Base-by-base conservation (phyloP, 2,888 invertebrate genomes). In the Scaeva pyrastri region DNA sequence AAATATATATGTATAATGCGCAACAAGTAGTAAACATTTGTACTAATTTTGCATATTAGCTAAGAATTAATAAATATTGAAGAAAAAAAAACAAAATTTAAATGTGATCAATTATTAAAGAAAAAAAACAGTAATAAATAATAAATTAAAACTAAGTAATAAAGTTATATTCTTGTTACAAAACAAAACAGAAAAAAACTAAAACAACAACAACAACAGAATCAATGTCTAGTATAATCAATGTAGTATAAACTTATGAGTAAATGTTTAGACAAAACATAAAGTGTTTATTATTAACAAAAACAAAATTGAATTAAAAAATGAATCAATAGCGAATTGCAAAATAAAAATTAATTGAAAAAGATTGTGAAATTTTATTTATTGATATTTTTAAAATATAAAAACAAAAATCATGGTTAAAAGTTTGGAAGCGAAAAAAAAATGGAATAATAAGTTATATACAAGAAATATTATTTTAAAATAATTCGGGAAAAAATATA, bases 141-240 rank as follows among this genome's bases (percentile, higher is more conserved):
- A 56, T 31, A 31, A 31, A 31, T 31, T 31, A 48, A 41, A 19
- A 50, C 16, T 77, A 74, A 74, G 58, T 58, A 70, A 76, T 68
- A 80, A 85, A 85, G 77, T 86, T 86, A 81, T 78, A 86, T 77
- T 82, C 86, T 86, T 82, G 86, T 86, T 78, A 86, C 86, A 68
- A 60, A 74, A 31, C 31, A 31, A 31, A 31, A 31, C 31, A 31
- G 31, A 55, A 82, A 56, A 72, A 66, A 36, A 72, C 23, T 23
- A 73, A 50, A 45, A 45, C 52, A n/a, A n/a, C n/a, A 45, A 45
- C 39, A 36, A 62, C 19, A 70, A 50, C 36, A 68, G 52, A 68
- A 80, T 60, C 41, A 70, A 62, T 80, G 60, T 74, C 58, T 74
- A 80, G 70, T 70, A 58, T 56, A 73, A 78, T 78, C 45, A 68